A percentile compares a stretch with the other conserved stretches of the same genome.
phyloP scores from a whole-genome alignment of 2,797 vertebrate species.

The Chelmon rostratus region DNA sequence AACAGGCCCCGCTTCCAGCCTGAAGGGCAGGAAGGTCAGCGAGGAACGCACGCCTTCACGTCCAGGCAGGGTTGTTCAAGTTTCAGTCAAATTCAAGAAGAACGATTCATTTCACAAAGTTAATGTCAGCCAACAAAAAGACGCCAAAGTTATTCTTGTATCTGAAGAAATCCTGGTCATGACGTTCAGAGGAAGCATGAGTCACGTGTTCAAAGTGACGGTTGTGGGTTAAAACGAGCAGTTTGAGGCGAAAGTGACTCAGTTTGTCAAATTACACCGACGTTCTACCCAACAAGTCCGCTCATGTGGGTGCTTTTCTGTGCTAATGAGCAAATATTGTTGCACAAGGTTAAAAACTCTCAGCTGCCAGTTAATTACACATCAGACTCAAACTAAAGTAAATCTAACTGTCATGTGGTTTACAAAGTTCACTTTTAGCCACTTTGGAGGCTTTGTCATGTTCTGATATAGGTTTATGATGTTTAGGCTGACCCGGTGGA shows the following conservation, averaged over 20 bases:
- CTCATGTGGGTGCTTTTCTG: background rate
- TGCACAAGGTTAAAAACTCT: background rate
- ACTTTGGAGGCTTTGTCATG: background rate
- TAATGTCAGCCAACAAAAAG: background rate
- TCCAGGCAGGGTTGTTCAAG: background rate
- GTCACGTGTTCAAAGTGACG: background rate
- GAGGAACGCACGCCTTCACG: background rate
- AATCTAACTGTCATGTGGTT: too few species aligned
- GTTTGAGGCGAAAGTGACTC: background rate
- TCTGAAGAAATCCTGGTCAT: background rate
- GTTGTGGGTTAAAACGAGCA: background rate
- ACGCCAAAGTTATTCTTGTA: too few species aligned
- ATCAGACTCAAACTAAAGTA: too few species aligned
- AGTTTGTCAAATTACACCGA: background rate
- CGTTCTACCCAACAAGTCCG: background rate
- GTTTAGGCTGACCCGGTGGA: background rate
- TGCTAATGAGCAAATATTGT: background rate
- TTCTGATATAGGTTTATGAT: background rate
- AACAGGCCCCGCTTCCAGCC: constrained; percentile 32
- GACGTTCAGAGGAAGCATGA: background rate
- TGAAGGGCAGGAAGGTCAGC: constrained; percentile 21
- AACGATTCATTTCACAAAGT: background rate
- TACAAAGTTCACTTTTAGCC: background rate
- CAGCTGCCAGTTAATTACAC: too few species aligned
- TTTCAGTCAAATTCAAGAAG: background rate